A percentile compares a stretch with the other conserved stretches of the same genome.
Evolutionary conservation across 2,888 invertebrate genomes (phyloP).

Genomic region (Pachymerium ferrugineum): DNA sequence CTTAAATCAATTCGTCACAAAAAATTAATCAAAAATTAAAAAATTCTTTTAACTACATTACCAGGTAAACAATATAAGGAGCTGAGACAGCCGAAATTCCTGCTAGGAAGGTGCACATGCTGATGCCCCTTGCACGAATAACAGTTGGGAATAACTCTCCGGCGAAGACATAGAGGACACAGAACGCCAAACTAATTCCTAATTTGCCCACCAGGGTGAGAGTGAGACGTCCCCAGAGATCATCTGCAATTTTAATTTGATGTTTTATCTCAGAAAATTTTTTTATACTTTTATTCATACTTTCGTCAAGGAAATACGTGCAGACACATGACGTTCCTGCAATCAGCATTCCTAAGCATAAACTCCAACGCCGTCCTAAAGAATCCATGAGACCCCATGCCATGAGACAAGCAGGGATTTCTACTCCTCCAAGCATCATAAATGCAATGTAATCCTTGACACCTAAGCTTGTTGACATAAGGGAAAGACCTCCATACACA

Average conservation of each 20-base stretch:
- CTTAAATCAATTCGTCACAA: too few relatives aligned
- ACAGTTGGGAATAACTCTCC: constrained; percentile 64
- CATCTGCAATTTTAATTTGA: constrained; percentile 19
- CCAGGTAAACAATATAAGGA: constrained; percentile 60
- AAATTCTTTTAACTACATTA: too few relatives aligned
- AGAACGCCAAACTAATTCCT: constrained; percentile 62
- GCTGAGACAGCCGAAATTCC: constrained; percentile 59
- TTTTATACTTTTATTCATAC: neutral
- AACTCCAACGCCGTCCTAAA: constrained; percentile 35
- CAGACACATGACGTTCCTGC: constrained; percentile 47
- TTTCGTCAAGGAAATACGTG: constrained; percentile 52
- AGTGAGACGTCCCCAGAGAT: constrained; percentile 58
- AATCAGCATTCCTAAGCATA: constrained; percentile 36
- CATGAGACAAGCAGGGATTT: constrained; percentile 39
- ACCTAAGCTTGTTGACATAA: constrained; percentile 38
- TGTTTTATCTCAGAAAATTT: neutral
- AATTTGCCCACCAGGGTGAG: constrained; percentile 63
- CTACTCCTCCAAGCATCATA: constrained; percentile 39
- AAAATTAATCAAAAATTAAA: too few relatives aligned
- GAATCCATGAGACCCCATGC: constrained; percentile 35
- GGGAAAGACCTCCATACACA: constrained; percentile 39
- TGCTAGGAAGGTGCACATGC: constrained; percentile 59
- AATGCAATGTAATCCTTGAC: constrained; percentile 39
- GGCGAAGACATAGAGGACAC: constrained; percentile 63
- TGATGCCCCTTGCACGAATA: constrained; percentile 61